These are phyloP conservation scores for Drosophila pachea DNA, from an alignment of 1,140 invertebrate genomes.

Conservation along the genomic window DNA sequence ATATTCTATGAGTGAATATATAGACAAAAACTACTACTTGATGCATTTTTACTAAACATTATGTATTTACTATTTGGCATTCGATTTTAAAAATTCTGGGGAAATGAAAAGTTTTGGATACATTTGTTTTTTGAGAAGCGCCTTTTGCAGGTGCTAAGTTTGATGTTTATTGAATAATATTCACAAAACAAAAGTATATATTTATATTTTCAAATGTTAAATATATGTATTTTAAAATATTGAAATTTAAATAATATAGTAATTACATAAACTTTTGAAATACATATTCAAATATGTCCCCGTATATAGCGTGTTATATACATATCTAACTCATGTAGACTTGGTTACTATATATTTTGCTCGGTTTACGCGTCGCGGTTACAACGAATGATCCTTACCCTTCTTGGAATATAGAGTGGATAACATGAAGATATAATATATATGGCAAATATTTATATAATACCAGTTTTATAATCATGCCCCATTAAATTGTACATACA, in stretches of 20 bases:
- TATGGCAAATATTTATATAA: conserved; percentile 23
- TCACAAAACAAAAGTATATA: conserved; percentile 49
- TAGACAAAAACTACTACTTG: no score
- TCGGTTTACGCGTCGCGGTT: conserved; percentile 29
- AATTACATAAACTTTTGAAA: conserved; percentile 49
- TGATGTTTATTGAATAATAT: conserved; percentile 65
- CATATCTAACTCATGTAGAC: conserved; percentile 21
- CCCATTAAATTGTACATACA: conserved; percentile 60
- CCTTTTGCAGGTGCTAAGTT: conserved; percentile 49
- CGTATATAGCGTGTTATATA: neutral
- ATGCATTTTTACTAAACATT: no score
- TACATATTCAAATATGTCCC: neutral
- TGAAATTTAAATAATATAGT: conserved; percentile 59
- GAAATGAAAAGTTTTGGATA: no score
- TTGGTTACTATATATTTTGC: conserved; percentile 16
- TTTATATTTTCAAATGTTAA: no score
- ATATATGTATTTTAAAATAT: conserved; percentile 39
- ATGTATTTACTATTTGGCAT: no score
- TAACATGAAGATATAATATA: conserved; percentile 21
- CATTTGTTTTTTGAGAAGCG: conserved; percentile 35
- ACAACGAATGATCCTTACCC: conserved; percentile 49
- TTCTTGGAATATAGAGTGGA: conserved; percentile 33
- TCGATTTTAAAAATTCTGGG: no score
- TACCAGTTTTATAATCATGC: conserved; percentile 42
- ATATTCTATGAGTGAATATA: no score